Percentiles rank a stretch among this genome's conserved stretches.
phyloP scores from a whole-genome alignment of 2,113 vertebrate species.

The Pollachius pollachius region DNA sequence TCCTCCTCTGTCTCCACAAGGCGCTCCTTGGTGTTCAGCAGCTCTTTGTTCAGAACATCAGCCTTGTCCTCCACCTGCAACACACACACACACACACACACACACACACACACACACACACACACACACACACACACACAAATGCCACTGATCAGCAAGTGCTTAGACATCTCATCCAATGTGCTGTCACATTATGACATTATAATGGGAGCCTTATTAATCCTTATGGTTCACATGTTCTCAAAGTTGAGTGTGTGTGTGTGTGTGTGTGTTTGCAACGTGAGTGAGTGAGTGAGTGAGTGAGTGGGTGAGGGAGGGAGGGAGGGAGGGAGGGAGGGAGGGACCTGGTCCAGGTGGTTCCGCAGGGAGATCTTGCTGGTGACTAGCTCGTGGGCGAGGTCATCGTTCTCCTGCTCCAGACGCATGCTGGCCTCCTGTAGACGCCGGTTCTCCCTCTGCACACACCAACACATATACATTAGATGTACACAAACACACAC shows the following conservation, averaged over 20 bases:
- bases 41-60: slow-evolving; percentile 94
- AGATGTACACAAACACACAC: slow-evolving; percentile 4
- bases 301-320: neutral
- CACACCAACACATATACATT: slow-evolving; percentile 4
- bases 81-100: neutral
- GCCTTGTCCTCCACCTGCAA: slow-evolving; percentile 94
- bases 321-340: neutral
- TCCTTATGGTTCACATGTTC: neutral
- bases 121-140: slow-evolving; percentile 3
- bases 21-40: slow-evolving; percentile 91
- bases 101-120: too few species aligned
- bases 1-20: slow-evolving; percentile 95
- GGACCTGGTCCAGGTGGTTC: slow-evolving; percentile 96
- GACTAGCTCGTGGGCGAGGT: slow-evolving; percentile 96
- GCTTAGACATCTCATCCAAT: too few species aligned
- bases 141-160: neutral
- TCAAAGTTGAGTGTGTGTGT: neutral
- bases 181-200: neutral
- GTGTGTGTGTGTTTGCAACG: neutral
- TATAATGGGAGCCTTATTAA: neutral
- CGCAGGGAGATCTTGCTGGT: slow-evolving; percentile 98
- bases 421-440: slow-evolving; percentile 98
- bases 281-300: neutral
- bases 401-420: slow-evolving; percentile 96
- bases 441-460: slow-evolving; percentile 94